Base-by-base conservation (phyloP, 2,797 vertebrate species). In the Smutsia temminckii region DNA sequence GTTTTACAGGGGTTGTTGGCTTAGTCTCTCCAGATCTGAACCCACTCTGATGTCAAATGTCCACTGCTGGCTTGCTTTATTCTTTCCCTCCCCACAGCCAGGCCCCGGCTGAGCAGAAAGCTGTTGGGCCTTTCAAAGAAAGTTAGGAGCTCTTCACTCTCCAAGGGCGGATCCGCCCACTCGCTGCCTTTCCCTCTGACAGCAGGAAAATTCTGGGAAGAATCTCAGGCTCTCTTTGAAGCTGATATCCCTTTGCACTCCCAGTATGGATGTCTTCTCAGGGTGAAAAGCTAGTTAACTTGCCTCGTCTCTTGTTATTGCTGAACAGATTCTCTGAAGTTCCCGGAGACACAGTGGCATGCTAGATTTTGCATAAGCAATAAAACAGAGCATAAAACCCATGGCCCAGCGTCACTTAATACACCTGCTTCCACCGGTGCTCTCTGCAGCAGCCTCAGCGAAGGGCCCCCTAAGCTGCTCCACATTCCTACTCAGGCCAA, bases 401-500 rank as follows among this genome's bases (percentile, higher is more conserved):
- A 71, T 6, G n/a, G 18, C 51, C 74, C 32, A 37, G 63, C 34
- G 12, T 69, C 32, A 80, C 90, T 93, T 88, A 93, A 71, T n/a
- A 85, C 0, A 25, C 16, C 92, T 96, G 63, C 80, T 85, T 84
- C 23, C 7, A 17, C 51, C 64, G 42, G 84, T 63, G 91, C 77
- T 72, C 86, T 97, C 40, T 59, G 94, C 69, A 46, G 78, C 0
- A 21, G 96, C n/a, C 81, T 66, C 90, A 3, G 51, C 0, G 42
- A 85, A 97, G 66, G 72, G 69, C 86, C 34, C 1, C 32, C 29
- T 37, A 64, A 96, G 93, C 66, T 13, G 34, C 86, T 93, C 37
- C 69, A 72, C 97, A 81, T 86, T 69, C 75, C 21, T 71, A 96
- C 64, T 95, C 90, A 66, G 75, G 63, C 63, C 29, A 11, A 59